Evolutionary conservation across 2,888 invertebrate genomes (phyloP).

Genomic region (Epicampocera succincta): DNA sequence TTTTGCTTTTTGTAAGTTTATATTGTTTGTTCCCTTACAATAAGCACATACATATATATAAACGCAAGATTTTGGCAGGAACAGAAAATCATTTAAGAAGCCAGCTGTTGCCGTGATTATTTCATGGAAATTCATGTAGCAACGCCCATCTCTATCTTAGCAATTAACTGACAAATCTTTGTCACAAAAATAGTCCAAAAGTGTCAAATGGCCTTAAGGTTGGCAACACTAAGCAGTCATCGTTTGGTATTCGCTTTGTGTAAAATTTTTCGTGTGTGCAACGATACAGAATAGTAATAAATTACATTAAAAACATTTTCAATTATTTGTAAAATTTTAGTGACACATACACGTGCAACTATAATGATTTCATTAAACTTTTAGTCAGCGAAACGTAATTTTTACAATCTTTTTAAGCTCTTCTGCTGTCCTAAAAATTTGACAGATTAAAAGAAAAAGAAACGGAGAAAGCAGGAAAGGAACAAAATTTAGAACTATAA

Average conservation of each 20-base stretch:
- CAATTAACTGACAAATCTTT: background rate
- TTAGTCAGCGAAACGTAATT: slow-evolving; percentile 25
- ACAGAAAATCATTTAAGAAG: too few species aligned
- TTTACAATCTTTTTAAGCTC: slow-evolving; percentile 27
- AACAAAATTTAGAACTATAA: slow-evolving; percentile 9
- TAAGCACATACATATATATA: too few species aligned
- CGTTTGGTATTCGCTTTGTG: slow-evolving; percentile 59
- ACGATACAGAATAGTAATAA: slow-evolving; percentile 23
- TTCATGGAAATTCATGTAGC: too few species aligned
- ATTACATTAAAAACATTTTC: background rate
- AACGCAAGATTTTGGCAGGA: too few species aligned
- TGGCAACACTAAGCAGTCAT: slow-evolving; percentile 33
- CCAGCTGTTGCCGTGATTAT: too few species aligned
- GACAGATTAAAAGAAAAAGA: slow-evolving; percentile 48
- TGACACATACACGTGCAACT: background rate
- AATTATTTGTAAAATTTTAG: slow-evolving; percentile 12
- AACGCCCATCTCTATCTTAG: too few species aligned
- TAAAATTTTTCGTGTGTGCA: slow-evolving; percentile 50
- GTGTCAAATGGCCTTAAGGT: slow-evolving; percentile 1
- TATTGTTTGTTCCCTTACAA: too few species aligned
- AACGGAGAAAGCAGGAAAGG: slow-evolving; percentile 17
- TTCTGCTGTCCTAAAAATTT: slow-evolving; percentile 48
- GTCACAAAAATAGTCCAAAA: slow-evolving; percentile 2
- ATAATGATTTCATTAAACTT: background rate
- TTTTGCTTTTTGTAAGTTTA: too few species aligned